Percentiles rank a stretch among this genome's conserved stretches.
These are phyloP conservation scores for Rousettus madagascariensis DNA, from an alignment of 2,797 vertebrate species.

Conservation along the genomic window DNA sequence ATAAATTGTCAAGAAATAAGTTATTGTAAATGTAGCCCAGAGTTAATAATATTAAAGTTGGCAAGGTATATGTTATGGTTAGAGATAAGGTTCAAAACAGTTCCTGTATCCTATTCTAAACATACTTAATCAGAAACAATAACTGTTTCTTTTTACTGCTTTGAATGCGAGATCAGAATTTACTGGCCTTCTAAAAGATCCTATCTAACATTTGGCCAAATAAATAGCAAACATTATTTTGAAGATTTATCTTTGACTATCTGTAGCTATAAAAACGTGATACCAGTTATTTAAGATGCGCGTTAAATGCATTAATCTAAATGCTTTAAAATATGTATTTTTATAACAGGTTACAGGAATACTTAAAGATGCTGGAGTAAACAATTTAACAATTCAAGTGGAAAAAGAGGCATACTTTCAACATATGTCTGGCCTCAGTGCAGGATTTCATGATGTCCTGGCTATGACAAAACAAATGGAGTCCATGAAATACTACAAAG, in stretches of 20 bases:
- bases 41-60: neutral
- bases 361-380: slow-evolving; percentile 96
- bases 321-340: slow-evolving; percentile 51
- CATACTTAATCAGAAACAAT: neutral
- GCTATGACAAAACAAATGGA: slow-evolving; percentile 97
- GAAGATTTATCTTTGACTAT: neutral
- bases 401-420: slow-evolving; percentile 99
- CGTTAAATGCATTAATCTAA: slow-evolving; percentile 39
- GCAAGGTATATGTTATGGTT: neutral
- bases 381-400: slow-evolving; percentile 96
- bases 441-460: slow-evolving; percentile 96
- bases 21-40: neutral
- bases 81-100: neutral
- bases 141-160: neutral
- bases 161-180: slow-evolving; percentile 27
- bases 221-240: slow-evolving; percentile 48
- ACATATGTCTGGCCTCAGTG: slow-evolving; percentile 98
- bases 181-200: neutral
- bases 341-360: slow-evolving; percentile 91
- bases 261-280: neutral
- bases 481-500: slow-evolving; percentile 94
- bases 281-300: neutral
- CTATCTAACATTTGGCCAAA: neutral
- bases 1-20: slow-evolving; percentile 3
- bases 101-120: neutral